Percentiles rank a stretch among this genome's conserved stretches.
Evolutionary conservation across 2,888 invertebrate genomes (phyloP).

Genomic region (Scaptomyza polygonia): DNA sequence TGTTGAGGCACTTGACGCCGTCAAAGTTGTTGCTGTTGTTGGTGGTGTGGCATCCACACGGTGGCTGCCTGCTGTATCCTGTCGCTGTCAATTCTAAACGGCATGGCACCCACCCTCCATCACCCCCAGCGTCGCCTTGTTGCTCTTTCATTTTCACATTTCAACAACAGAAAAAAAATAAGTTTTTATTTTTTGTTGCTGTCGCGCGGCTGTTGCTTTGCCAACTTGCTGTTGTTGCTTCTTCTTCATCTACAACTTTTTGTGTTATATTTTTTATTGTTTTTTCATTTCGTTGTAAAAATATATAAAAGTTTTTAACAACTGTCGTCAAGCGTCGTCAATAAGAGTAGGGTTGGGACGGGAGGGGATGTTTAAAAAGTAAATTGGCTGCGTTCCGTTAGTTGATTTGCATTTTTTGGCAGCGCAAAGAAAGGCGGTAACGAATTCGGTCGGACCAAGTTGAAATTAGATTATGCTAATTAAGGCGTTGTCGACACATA

Average conservation of each 20-base stretch:
- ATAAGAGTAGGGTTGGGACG: background rate
- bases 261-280: slow-evolving; percentile 65
- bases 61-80: slow-evolving; percentile 63
- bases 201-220: slow-evolving; percentile 40
- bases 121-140: slow-evolving; percentile 41
- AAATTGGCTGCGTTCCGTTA: slow-evolving; percentile 51
- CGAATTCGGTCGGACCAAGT: slow-evolving; percentile 55
- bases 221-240: slow-evolving; percentile 26
- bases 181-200: slow-evolving; percentile 45
- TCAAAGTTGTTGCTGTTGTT: slow-evolving; percentile 14
- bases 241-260: slow-evolving; percentile 35
- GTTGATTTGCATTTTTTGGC: slow-evolving; percentile 67
- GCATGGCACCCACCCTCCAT: background rate
- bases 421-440: slow-evolving; percentile 33
- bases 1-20: slow-evolving; percentile 72
- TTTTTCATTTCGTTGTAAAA: slow-evolving; percentile 77
- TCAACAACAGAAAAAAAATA: slow-evolving; percentile 43
- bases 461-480: slow-evolving; percentile 82
- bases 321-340: slow-evolving; percentile 49
- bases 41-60: slow-evolving; percentile 41
- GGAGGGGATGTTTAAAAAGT: background rate
- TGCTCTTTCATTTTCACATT: slow-evolving; percentile 82
- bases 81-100: slow-evolving; percentile 73
- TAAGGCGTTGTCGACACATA: slow-evolving; percentile 69
- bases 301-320: slow-evolving; percentile 75